Evolutionary conservation across 2,797 vertebrate species (phyloP), one percentile per base, ranked within the genome.

Genomic region (Sparidentex hasta): DNA sequence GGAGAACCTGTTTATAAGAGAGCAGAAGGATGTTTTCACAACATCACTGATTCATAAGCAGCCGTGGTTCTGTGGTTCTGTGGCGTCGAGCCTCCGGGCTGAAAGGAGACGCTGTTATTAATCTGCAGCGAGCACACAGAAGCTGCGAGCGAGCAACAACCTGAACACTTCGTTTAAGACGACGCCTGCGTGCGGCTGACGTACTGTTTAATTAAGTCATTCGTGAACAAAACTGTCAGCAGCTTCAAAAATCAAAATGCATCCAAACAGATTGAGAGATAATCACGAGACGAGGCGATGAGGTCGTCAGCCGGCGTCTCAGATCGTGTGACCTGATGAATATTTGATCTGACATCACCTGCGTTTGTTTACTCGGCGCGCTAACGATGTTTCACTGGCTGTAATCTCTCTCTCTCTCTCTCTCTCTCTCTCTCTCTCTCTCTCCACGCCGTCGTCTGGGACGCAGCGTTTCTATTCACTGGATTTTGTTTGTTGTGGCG

Each of bases 141-240:
- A 65, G 72, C 69, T 58, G 78, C 76, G 83, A 86, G 84, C 66
- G 80, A 75, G 80, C 88, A 85, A 87, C 83, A 82, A 87, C 74
- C 84, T 71, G 67, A 21, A 82, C 82, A 73, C 75, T 62, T 73
- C 85, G 76, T 90, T 86, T 83, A 64, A 33, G 85, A 88, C 87
- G 82, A 78, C 83, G 84, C 80, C 63, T 63, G 80, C 68, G 58
- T 80, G 65, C 63, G 71, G 55, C 75, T 72, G 78, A 81, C 71
- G 50, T 73, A 52, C 29, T n/a, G 33, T 38, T 38, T 38, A 38
- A 38, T 80, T 72, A 81, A 77, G 65, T 17, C 63, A 12, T 73
- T 81, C 27, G 59, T 75, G 73, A 86, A 88, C 87, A 69, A 89
- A 91, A 76, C 80, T 87, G 87, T 91, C 90, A 88, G 67, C 85